Conservation (phyloP, 2,113 vertebrate species). For the Varanus salvator region DNA sequence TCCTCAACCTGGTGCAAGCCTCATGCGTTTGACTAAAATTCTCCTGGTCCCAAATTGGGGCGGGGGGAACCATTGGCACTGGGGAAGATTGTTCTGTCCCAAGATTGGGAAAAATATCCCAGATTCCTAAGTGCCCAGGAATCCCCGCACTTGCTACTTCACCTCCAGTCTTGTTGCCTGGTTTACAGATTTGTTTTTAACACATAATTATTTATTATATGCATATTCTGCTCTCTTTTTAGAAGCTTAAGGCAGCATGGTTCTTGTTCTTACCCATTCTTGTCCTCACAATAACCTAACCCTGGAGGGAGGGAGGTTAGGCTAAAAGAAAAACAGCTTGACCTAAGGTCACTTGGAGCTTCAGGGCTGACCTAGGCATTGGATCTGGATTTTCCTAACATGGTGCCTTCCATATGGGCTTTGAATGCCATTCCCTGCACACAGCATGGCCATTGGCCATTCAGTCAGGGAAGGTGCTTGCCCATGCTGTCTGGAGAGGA, state of each 20-base stretch:
- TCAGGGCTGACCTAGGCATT: neutral
- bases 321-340: neutral
- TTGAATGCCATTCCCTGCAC: too few relatives aligned
- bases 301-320: neutral
- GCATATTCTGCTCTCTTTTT: neutral
- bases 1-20: neutral
- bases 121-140: neutral
- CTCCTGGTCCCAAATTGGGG: neutral
- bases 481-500: neutral
- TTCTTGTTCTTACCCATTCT: neutral
- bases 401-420: too few relatives aligned
- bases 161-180: neutral
- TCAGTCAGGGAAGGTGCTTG: neutral
- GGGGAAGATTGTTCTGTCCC: neutral
- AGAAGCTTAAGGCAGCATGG: neutral
- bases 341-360: neutral
- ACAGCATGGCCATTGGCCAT: too few relatives aligned
- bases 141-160: neutral
- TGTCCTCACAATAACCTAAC: neutral
- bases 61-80: neutral
- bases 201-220: neutral
- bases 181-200: neutral
- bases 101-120: neutral
- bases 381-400: too few relatives aligned
- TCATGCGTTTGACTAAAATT: neutral